Evolutionary conservation across 2,888 invertebrate genomes (phyloP).

Genomic region (Cheilosia vernalis): DNA sequence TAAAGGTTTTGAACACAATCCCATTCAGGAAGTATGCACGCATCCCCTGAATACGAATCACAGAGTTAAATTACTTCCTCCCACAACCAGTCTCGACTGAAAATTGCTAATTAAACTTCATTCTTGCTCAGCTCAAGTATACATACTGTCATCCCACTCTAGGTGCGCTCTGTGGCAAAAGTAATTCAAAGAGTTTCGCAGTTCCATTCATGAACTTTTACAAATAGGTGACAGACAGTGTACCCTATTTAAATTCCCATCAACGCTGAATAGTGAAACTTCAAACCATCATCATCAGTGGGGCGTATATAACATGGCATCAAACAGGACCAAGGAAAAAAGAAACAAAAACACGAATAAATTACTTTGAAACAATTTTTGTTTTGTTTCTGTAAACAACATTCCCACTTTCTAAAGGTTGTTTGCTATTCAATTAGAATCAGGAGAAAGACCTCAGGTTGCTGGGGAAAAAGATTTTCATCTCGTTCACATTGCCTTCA

Average conservation of each 20-base stretch:
- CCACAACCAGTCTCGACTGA: not conserved
- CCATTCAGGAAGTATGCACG: too few relatives aligned
- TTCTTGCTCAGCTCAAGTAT: not conserved
- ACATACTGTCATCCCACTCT: not conserved
- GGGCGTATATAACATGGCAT: too few relatives aligned
- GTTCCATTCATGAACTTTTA: not conserved
- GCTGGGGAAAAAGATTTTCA: not conserved
- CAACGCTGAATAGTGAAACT: not conserved
- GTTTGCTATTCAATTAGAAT: too few relatives aligned
- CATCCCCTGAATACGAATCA: too few relatives aligned
- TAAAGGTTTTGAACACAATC: too few relatives aligned
- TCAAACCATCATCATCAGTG: not conserved
- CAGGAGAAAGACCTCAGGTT: not conserved
- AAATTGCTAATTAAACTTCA: not conserved
- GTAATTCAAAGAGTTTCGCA: slow-evolving; percentile 3
- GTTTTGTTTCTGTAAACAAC: too few relatives aligned
- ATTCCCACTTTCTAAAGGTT: not conserved
- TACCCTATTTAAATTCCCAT: not conserved
- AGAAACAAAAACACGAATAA: too few relatives aligned
- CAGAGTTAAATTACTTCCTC: too few relatives aligned
- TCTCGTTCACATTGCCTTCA: not conserved
- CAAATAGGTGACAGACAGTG: not conserved
- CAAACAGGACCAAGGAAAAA: too few relatives aligned
- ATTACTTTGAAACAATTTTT: too few relatives aligned
- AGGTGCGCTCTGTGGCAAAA: not conserved